Conservation (phyloP, 1,140 invertebrate species). For the Drosophila sucinea region DNA sequence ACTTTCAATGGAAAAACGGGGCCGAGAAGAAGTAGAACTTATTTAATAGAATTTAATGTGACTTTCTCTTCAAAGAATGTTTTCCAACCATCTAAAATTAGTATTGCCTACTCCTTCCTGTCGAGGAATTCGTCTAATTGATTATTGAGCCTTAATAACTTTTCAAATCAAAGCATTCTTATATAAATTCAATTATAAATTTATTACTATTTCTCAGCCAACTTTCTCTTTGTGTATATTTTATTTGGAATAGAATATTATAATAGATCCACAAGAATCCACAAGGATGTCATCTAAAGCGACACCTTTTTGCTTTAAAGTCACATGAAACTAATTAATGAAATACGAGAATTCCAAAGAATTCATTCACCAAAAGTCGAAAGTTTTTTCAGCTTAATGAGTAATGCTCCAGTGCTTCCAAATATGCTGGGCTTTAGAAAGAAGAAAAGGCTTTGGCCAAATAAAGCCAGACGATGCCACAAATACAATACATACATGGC, state of each 20-base stretch:
- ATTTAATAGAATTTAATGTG: too few relatives aligned
- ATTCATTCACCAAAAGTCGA: conserved; percentile 14
- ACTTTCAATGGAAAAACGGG: too few relatives aligned
- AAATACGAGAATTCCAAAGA: conserved; percentile 16
- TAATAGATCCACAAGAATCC: background rate
- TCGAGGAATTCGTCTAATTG: too few relatives aligned
- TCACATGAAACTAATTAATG: conserved; percentile 58
- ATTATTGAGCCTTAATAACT: too few relatives aligned
- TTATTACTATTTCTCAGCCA: too few relatives aligned
- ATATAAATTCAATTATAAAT: too few relatives aligned
- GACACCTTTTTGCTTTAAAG: background rate
- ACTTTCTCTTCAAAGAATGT: too few relatives aligned
- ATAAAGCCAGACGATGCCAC: conserved; percentile 32
- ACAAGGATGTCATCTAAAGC: conserved; percentile 2
- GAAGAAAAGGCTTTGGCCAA: conserved; percentile 18
- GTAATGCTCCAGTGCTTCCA: conserved; percentile 42
- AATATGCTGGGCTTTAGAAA: conserved; percentile 28
- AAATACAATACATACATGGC: conserved; percentile 10
- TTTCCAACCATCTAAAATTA: too few relatives aligned
- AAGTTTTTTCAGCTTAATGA: conserved; percentile 42
- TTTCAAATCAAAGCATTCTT: too few relatives aligned
- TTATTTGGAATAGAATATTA: background rate
- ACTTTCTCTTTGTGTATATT: background rate
- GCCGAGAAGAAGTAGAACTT: too few relatives aligned
- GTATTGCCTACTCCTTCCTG: too few relatives aligned